Conservation (phyloP, 2,888 invertebrate genomes). For the Caenorhabditis zanzibari region DNA sequence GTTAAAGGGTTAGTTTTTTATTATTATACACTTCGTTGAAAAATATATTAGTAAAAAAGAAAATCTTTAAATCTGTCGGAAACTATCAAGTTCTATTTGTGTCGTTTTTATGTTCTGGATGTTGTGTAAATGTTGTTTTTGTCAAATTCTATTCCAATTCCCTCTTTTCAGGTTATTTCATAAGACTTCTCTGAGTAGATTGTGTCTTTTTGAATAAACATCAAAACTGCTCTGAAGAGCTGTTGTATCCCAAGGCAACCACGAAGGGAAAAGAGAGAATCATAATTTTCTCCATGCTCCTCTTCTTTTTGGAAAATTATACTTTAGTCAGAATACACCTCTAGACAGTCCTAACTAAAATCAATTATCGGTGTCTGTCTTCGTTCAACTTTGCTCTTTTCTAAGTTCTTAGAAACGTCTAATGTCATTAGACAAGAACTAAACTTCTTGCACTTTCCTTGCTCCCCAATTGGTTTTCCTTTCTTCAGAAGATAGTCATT, state of each 20-base stretch:
- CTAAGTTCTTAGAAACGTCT: slow-evolving; percentile 43
- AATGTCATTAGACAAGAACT: slow-evolving; percentile 52
- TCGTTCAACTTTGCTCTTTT: slow-evolving; percentile 11
- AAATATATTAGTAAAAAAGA: neutral
- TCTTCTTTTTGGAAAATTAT: neutral
- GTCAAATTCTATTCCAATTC: slow-evolving; percentile 14
- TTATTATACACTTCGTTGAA: neutral
- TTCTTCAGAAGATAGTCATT: slow-evolving; percentile 5
- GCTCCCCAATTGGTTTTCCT: neutral
- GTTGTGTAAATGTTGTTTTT: slow-evolving; percentile 46
- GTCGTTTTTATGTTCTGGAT: neutral
- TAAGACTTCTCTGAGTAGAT: slow-evolving; percentile 1
- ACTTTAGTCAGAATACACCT: neutral
- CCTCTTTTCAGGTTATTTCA: slow-evolving; percentile 17
- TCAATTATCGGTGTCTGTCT: slow-evolving; percentile 1
- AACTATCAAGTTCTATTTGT: slow-evolving; percentile 27
- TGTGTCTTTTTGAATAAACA: slow-evolving; percentile 15
- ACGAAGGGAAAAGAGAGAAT: slow-evolving; percentile 39
- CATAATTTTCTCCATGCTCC: neutral
- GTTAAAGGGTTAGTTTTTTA: slow-evolving; percentile 73
- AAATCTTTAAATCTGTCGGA: slow-evolving; percentile 31
- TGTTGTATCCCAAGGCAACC: slow-evolving; percentile 34
- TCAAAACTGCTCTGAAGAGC: slow-evolving; percentile 3
- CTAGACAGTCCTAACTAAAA: slow-evolving; percentile 14
- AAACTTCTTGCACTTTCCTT: slow-evolving; percentile 1